Percentiles rank a stretch among this genome's conserved stretches.
phyloP scores from a whole-genome alignment of 2,113 vertebrate genomes.

The Hemiscyllium ocellatum region DNA sequence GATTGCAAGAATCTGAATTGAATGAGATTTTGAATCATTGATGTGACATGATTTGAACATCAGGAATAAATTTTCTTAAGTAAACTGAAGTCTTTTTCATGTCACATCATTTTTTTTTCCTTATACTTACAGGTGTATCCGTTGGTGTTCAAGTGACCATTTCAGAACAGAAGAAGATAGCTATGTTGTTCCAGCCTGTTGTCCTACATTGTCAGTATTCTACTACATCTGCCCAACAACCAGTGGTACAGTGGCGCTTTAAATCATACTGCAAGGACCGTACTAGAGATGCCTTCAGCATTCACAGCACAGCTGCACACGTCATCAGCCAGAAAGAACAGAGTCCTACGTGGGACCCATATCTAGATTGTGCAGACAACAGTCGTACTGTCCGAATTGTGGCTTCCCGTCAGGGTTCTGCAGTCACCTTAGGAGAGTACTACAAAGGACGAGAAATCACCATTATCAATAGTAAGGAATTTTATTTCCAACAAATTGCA shows the following conservation, averaged over 20 bases:
- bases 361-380: conserved; percentile 85
- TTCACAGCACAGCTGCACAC: conserved; percentile 55
- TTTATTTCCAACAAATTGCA: background rate
- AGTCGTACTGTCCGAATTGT: conserved; percentile 81
- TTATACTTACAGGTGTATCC: conserved; percentile 54
- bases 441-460: conserved; percentile 88
- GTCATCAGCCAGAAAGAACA: conserved; percentile 62
- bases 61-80: no score
- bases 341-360: conserved; percentile 68
- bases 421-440: conserved; percentile 79
- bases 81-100: background rate
- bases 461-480: conserved; percentile 78
- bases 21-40: background rate
- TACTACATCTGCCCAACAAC: conserved; percentile 72
- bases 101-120: background rate
- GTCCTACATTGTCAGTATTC: conserved; percentile 86
- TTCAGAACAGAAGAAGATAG: conserved; percentile 74
- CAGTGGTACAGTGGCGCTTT: conserved; percentile 93
- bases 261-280: conserved; percentile 94
- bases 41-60: background rate
- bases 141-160: conserved; percentile 74
- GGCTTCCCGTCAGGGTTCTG: conserved; percentile 80
- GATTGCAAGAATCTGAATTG: background rate
- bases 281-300: conserved; percentile 65
- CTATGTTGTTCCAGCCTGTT: conserved; percentile 90